phyloP scores from a whole-genome alignment of 2,113 vertebrate species.

The Sterna hirundo region DNA sequence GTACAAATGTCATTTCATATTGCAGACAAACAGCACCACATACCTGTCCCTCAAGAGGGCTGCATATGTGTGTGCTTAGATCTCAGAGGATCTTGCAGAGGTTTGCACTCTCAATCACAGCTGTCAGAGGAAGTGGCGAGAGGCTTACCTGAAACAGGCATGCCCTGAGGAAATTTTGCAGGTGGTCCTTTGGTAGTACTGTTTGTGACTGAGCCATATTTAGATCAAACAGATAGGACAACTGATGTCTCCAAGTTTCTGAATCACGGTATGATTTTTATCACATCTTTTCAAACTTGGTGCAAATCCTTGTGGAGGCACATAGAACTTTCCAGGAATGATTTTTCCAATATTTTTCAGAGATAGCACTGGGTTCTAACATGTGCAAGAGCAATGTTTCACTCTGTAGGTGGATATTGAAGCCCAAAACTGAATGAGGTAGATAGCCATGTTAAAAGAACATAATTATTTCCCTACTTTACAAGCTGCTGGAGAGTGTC shows the following conservation, averaged over 20 bases:
- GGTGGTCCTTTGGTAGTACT: neutral
- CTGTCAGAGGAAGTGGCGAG: neutral
- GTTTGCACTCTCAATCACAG: neutral
- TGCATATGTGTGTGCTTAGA: neutral
- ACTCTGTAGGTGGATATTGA: neutral
- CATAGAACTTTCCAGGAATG: neutral
- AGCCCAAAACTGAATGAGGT: neutral
- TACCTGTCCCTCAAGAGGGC: neutral
- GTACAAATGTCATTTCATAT: neutral
- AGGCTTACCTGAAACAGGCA: neutral
- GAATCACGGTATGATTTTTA: neutral
- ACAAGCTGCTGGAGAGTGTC: neutral
- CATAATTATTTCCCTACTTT: neutral
- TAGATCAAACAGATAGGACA: neutral
- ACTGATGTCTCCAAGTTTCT: neutral
- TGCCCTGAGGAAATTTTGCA: neutral
- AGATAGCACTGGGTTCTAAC: neutral
- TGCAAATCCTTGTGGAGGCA: neutral
- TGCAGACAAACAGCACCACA: neutral
- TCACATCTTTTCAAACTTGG: neutral
- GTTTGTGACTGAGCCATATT: neutral
- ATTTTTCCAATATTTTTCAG: neutral
- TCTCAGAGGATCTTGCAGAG: neutral
- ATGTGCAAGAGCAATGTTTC: neutral
- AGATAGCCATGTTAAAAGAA: neutral